phyloP scores from a whole-genome alignment of 2,113 vertebrate species.

The Pseudorasbora parva region DNA sequence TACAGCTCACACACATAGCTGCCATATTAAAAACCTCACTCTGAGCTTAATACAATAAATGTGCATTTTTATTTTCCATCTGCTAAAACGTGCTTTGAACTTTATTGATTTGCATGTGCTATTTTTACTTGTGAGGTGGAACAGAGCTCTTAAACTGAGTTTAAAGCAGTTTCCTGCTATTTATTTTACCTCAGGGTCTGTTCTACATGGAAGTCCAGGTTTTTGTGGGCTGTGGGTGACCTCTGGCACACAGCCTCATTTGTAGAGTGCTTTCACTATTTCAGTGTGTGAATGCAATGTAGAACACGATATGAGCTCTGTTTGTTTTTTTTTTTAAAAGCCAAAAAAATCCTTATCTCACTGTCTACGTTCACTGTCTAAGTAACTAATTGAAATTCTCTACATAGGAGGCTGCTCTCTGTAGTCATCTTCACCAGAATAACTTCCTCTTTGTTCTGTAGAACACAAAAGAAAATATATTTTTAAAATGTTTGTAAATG shows the following conservation, averaged over 20 bases:
- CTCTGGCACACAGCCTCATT: conserved; percentile 23
- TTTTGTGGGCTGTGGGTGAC: conserved; percentile 32
- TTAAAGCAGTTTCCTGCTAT: conserved; percentile 6
- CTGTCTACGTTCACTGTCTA: no score
- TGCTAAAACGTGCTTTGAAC: conserved; percentile 27
- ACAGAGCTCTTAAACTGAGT: conserved; percentile 36
- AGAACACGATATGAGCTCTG: neutral
- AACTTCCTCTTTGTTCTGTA: no score
- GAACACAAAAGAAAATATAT: no score
- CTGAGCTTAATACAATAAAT: conserved; percentile 32
- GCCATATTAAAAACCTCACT: conserved; percentile 20
- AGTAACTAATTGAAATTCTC: neutral
- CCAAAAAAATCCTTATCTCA: no score
- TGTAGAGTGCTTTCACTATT: conserved; percentile 16
- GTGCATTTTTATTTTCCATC: conserved; percentile 30
- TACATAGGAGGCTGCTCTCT: neutral
- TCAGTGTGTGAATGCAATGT: neutral
- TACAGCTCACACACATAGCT: neutral
- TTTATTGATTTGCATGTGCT: conserved; percentile 44
- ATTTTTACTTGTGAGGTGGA: conserved; percentile 45
- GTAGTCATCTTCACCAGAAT: neutral
- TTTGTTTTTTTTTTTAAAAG: no score
- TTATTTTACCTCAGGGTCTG: conserved; percentile 39
- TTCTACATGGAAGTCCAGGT: conserved; percentile 34
- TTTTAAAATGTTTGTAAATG: no score